phyloP scores from a whole-genome alignment of 1,140 invertebrate genomes.

The Brachionus calyciflorus region DNA sequence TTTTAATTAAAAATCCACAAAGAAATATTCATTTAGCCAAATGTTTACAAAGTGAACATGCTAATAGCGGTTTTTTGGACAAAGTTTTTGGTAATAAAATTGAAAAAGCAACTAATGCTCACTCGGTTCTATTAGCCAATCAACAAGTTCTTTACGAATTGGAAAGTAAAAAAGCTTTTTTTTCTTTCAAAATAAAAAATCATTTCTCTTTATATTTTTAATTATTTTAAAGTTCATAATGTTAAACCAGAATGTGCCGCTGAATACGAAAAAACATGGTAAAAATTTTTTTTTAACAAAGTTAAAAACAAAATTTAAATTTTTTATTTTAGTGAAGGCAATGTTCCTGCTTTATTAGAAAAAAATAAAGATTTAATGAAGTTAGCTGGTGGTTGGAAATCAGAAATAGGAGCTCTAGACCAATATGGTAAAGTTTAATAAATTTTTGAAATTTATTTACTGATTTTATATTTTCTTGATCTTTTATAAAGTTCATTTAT shows the following conservation, averaged over 20 bases:
- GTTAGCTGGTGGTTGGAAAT: conserved; percentile 66
- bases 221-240: conserved; percentile 70
- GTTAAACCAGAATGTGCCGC: conserved; percentile 80
- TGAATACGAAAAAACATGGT: conserved; percentile 85
- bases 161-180: conserved; percentile 71
- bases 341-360: conserved; percentile 73
- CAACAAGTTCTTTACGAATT: conserved; percentile 90
- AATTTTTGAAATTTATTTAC: not conserved
- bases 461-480: not conserved
- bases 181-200: not conserved
- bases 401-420: conserved; percentile 93
- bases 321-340: conserved; percentile 69
- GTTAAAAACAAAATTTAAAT: not conserved
- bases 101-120: conserved; percentile 88
- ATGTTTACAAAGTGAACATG: not conserved
- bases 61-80: not conserved
- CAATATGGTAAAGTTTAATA: conserved; percentile 68
- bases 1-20: not conserved
- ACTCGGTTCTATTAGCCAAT: conserved; percentile 87
- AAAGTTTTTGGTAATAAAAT: conserved; percentile 65
- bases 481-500: conserved; percentile 71
- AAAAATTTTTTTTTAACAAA: conserved; percentile 59
- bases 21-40: not conserved
- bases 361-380: conserved; percentile 64
- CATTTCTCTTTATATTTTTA: not conserved